Conservation (phyloP, 92 coral and sea anemone species). For the Actinernus sp. region DNA sequence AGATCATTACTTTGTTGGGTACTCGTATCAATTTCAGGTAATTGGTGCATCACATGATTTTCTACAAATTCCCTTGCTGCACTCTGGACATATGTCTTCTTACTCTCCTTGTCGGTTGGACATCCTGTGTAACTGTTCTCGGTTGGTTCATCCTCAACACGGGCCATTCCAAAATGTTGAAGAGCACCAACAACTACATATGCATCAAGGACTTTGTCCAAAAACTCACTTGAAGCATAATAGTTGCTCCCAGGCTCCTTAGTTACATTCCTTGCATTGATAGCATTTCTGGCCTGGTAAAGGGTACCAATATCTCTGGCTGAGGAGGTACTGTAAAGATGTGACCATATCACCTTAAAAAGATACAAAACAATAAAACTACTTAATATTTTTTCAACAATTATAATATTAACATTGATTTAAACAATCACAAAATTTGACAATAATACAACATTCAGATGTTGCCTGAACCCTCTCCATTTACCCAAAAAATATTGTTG, state of each 20-base stretch:
- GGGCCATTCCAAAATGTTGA: background rate
- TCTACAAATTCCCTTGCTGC: conserved; percentile 18
- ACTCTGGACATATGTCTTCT: conserved; percentile 4
- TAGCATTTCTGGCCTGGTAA: conserved; percentile 44
- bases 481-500: background rate
- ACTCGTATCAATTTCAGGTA: conserved; percentile 26
- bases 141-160: conserved; percentile 6
- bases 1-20: conserved; percentile 42
- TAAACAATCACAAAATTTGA: too few relatives aligned
- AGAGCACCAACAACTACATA: background rate
- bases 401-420: too few relatives aligned
- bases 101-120: conserved; percentile 1
- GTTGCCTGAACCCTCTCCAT: too few relatives aligned
- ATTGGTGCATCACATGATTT: conserved; percentile 34
- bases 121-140: conserved; percentile 14
- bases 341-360: conserved; percentile 64
- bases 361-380: background rate
- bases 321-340: conserved; percentile 52
- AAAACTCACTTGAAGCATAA: conserved; percentile 65
- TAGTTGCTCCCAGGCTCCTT: conserved; percentile 52
- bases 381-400: too few relatives aligned
- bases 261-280: conserved; percentile 69
- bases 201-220: conserved; percentile 52
- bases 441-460: too few relatives aligned
- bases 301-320: conserved; percentile 62